Evolutionary conservation across 2,113 vertebrate genomes (phyloP).

Genomic region (Apteryx owenii): DNA sequence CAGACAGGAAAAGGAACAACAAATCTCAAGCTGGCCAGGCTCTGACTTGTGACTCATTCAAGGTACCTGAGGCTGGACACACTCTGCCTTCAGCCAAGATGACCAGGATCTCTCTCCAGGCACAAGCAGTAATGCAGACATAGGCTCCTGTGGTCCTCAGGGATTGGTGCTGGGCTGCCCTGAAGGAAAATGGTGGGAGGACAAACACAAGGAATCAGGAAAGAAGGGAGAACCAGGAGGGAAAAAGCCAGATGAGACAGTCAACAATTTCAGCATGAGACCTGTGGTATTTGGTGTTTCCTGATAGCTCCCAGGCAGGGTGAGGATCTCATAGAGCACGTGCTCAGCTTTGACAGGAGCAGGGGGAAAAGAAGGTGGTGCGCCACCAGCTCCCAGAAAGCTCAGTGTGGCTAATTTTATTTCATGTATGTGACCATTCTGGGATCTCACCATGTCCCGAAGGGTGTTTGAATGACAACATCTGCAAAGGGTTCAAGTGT

Average conservation of each 20-base stretch:
- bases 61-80: background rate
- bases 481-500: fast-evolving
- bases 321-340: background rate
- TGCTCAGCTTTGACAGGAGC: background rate
- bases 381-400: background rate
- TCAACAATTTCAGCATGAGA: fast-evolving
- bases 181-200: background rate
- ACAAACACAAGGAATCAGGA: background rate
- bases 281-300: background rate
- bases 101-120: background rate
- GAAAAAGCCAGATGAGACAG: background rate
- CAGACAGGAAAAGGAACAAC: background rate
- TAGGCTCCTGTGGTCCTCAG: fast-evolving
- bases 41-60: background rate
- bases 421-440: fast-evolving
- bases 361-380: background rate
- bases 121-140: too few relatives aligned
- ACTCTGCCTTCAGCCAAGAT: background rate
- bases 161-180: background rate
- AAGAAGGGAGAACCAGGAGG: background rate
- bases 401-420: background rate
- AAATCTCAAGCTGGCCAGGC: background rate
- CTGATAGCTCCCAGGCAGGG: background rate
- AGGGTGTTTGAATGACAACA: background rate
- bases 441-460: background rate